phyloP scores from a whole-genome alignment of 2,888 invertebrate genomes.

The Polyommatus iphigenia region DNA sequence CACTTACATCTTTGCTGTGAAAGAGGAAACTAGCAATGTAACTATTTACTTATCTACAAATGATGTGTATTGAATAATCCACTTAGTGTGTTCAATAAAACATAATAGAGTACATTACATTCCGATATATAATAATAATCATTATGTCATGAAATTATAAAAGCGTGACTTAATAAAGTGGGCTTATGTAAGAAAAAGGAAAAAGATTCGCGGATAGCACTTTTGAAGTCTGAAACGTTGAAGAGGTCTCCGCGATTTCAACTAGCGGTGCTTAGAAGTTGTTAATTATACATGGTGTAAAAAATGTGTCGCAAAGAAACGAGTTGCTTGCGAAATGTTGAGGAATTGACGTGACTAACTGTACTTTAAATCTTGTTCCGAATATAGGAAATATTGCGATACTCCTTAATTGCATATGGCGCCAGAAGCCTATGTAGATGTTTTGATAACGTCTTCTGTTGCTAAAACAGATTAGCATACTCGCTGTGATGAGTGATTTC shows the following conservation, averaged over 20 bases:
- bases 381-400: slow-evolving; percentile 17
- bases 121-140: slow-evolving; percentile 7
- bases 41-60: background rate
- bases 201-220: slow-evolving; percentile 5
- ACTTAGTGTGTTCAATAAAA: background rate
- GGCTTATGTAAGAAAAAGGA: slow-evolving; percentile 24
- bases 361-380: slow-evolving; percentile 12
- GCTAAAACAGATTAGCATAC: background rate
- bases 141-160: slow-evolving; percentile 28
- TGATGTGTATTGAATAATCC: slow-evolving; percentile 11
- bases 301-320: slow-evolving; percentile 44
- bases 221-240: slow-evolving; percentile 12
- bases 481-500: background rate
- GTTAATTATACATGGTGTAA: slow-evolving; percentile 36
- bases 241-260: slow-evolving; percentile 9
- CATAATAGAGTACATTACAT: background rate
- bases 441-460: background rate
- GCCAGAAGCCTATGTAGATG: background rate
- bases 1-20: background rate
- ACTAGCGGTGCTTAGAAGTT: slow-evolving; percentile 29
- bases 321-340: slow-evolving; percentile 56
- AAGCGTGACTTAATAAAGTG: slow-evolving; percentile 19
- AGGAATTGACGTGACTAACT: slow-evolving; percentile 36
- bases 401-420: slow-evolving; percentile 15
- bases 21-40: background rate